phyloP scores from a whole-genome alignment of 2,888 invertebrate genomes.

The Caenorhabditis wallacei region DNA sequence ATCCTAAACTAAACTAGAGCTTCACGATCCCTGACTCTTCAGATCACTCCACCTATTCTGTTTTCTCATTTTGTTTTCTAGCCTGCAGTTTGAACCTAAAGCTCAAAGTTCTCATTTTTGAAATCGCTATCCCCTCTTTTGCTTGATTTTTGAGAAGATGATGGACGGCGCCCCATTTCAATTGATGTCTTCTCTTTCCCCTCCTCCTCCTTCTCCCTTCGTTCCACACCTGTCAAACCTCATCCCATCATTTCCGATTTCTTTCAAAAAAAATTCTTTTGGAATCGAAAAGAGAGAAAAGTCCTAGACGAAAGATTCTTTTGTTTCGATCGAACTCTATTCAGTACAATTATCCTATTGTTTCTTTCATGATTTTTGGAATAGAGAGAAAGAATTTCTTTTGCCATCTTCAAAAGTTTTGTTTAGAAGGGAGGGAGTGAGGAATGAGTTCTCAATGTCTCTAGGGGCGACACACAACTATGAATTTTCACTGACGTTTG shows the following conservation, averaged over 20 bases:
- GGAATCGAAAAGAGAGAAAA: slow-evolving; percentile 1
- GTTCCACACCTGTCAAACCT: slow-evolving; percentile 46
- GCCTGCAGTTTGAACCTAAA: slow-evolving; percentile 4
- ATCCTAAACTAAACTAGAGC: too few species aligned
- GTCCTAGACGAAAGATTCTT: slow-evolving; percentile 5
- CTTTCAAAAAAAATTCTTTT: slow-evolving; percentile 8
- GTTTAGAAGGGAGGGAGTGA: background rate
- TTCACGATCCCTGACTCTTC: background rate
- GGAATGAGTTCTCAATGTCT: slow-evolving; percentile 35
- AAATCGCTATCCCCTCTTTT: slow-evolving; percentile 17
- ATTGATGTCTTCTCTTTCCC: background rate
- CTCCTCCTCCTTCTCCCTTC: background rate
- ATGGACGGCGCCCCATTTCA: slow-evolving; percentile 31
- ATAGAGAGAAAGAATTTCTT: background rate
- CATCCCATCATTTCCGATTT: slow-evolving; percentile 47
- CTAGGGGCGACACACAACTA: background rate
- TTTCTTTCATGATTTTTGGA: slow-evolving; percentile 35
- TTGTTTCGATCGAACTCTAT: slow-evolving; percentile 14
- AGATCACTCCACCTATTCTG: background rate
- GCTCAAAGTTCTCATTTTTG: slow-evolving; percentile 43
- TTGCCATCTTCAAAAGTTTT: slow-evolving; percentile 1
- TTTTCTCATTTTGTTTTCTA: slow-evolving; percentile 1
- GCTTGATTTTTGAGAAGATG: slow-evolving; percentile 30
- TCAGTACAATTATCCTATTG: slow-evolving; percentile 16
- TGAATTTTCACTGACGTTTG: slow-evolving; percentile 29